Percentiles rank a stretch among this genome's conserved stretches.
These are phyloP conservation scores for Pomacea maculata DNA, from an alignment of 1,140 invertebrate species.

Conservation along the genomic window DNA sequence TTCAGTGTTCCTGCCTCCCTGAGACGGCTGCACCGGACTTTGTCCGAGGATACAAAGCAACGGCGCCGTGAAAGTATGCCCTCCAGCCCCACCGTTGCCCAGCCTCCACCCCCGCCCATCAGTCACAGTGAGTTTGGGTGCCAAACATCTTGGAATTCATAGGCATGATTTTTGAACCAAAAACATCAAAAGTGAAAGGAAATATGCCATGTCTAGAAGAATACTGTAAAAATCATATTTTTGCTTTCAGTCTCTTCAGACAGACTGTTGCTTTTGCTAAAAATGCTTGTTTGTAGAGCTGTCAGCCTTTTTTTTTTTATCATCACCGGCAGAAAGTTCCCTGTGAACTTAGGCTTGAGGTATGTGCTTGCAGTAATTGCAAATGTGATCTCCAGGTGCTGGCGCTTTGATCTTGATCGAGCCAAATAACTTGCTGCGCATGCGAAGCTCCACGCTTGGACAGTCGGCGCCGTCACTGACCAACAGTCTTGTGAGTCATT, in stretches of 20 bases:
- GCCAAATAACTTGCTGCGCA: slow-evolving; percentile 82
- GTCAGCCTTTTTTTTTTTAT: too few species aligned
- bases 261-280: too few species aligned
- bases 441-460: slow-evolving; percentile 86
- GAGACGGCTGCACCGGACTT: slow-evolving; percentile 62
- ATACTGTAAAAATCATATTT: too few species aligned
- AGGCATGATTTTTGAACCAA: too few species aligned
- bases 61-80: slow-evolving; percentile 65
- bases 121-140: slow-evolving; percentile 47
- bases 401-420: slow-evolving; percentile 55
- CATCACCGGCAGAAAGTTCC: too few species aligned
- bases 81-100: slow-evolving; percentile 51
- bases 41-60: slow-evolving; percentile 63
- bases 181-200: too few species aligned
- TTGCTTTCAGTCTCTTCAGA: too few species aligned
- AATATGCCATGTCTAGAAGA: too few species aligned
- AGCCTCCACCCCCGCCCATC: slow-evolving; percentile 30
- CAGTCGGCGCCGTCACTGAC: slow-evolving; percentile 91
- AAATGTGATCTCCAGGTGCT: slow-evolving; percentile 43
- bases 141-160: too few species aligned
- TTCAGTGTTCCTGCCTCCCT: slow-evolving; percentile 57
- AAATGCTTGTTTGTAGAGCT: too few species aligned
- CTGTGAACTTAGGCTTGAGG: too few species aligned
- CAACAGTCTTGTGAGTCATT: slow-evolving; percentile 74
- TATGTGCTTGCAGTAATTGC: not conserved